These are phyloP conservation scores for Malacosoma neustria DNA, from an alignment of 2,888 invertebrate species.

Conservation along the genomic window DNA sequence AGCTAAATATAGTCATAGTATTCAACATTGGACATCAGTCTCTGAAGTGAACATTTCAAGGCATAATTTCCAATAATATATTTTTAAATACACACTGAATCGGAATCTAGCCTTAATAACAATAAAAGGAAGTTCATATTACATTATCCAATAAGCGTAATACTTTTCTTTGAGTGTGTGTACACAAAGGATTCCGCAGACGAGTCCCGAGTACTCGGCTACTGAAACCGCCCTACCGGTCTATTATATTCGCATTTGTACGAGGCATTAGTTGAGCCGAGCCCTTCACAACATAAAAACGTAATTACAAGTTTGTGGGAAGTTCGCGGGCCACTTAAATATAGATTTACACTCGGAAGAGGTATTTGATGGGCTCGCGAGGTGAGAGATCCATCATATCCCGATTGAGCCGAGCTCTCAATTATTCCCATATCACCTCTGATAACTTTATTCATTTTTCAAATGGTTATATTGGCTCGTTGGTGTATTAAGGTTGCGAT, in stretches of 20 bases:
- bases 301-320: constrained; percentile 55
- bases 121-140: not conserved
- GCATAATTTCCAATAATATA: too few species aligned
- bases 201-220: constrained; percentile 22
- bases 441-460: constrained; percentile 65
- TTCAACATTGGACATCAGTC: too few species aligned
- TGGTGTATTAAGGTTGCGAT: constrained; percentile 15
- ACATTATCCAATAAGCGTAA: not conserved
- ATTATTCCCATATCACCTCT: constrained; percentile 52
- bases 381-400: constrained; percentile 69
- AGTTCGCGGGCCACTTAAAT: constrained; percentile 59
- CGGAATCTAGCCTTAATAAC: too few species aligned
- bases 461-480: constrained; percentile 17
- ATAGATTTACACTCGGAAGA: constrained; percentile 70
- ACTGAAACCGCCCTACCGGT: constrained; percentile 15
- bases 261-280: constrained; percentile 43
- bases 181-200: not conserved
- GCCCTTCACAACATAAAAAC: constrained; percentile 60
- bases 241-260: constrained; percentile 66
- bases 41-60: too few species aligned
- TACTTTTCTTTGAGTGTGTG: not conserved
- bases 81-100: too few species aligned
- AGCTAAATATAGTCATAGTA: too few species aligned
- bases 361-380: constrained; percentile 52
- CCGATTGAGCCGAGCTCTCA: constrained; percentile 54